Percentiles rank a stretch among this genome's conserved stretches.
These are phyloP conservation scores for Aegotheles bennettii DNA, from an alignment of 2,113 vertebrate genomes.

Conservation along the genomic window DNA sequence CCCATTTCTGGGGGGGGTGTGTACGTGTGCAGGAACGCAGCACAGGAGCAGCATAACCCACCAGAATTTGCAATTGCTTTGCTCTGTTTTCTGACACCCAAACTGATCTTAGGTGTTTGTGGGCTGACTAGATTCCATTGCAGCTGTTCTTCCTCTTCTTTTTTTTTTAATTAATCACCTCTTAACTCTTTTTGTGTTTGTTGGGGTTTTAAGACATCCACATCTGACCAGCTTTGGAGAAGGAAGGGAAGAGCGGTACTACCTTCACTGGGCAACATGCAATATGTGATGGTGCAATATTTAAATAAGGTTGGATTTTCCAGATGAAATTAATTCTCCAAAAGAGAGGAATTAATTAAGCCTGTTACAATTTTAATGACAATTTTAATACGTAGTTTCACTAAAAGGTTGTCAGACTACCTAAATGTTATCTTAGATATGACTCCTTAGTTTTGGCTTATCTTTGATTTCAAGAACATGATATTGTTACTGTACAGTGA, in stretches of 20 bases:
- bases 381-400: neutral
- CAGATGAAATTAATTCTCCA: neutral
- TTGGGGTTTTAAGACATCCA: no score
- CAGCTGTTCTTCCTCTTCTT: neutral
- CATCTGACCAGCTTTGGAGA: neutral
- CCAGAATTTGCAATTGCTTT: neutral
- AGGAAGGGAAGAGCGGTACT: neutral
- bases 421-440: neutral
- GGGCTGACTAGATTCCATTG: neutral
- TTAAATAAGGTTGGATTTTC: neutral
- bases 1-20: fast-evolving
- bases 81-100: neutral
- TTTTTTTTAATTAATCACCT: neutral
- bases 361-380: neutral
- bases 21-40: fast-evolving
- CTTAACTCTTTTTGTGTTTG: neutral
- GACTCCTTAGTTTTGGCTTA: neutral
- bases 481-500: neutral
- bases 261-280: neutral
- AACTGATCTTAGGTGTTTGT: neutral
- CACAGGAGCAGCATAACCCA: neutral
- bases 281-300: neutral
- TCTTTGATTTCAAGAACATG: neutral
- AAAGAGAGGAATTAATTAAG: neutral
- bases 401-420: neutral